Evolutionary conservation across 2,797 vertebrate genomes (phyloP).

Genomic region (Sternarchorhynchus goeldii): DNA sequence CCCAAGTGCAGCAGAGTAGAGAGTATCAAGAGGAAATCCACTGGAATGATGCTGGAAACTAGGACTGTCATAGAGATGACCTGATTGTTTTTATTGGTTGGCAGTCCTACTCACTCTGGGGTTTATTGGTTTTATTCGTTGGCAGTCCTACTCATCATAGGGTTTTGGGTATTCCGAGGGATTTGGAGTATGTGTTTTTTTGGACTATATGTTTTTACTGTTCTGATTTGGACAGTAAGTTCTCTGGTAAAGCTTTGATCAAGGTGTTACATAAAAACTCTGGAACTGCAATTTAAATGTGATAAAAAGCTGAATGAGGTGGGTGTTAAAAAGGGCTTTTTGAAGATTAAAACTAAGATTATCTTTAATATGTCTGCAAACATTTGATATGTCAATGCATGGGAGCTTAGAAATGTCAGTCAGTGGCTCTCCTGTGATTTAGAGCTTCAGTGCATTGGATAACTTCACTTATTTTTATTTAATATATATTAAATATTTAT

Average conservation of each 20-base stretch:
- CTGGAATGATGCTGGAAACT: neutral
- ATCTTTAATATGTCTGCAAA: neutral
- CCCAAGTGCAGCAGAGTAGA: conserved; percentile 58
- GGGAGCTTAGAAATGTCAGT: neutral
- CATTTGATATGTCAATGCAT: neutral
- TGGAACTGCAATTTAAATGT: neutral
- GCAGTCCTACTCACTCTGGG: too few species aligned
- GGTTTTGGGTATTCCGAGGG: too few species aligned
- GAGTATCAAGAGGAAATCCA: conserved; percentile 22
- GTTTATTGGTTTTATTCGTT: neutral
- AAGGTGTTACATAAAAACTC: conserved; percentile 1
- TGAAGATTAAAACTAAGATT: neutral
- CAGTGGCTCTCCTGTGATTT: too few species aligned
- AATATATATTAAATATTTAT: too few species aligned
- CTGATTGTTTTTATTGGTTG: neutral
- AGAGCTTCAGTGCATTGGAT: too few species aligned
- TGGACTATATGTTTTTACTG: too few species aligned
- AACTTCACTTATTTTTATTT: too few species aligned
- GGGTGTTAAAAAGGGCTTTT: too few species aligned
- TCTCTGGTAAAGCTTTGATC: neutral
- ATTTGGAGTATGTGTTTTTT: too few species aligned
- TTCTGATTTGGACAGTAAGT: neutral
- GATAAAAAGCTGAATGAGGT: too few species aligned
- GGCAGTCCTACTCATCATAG: too few species aligned
- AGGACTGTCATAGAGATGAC: neutral